Conservation (phyloP, 2,797 vertebrate species). For the Erpetoichthys calabaricus region DNA sequence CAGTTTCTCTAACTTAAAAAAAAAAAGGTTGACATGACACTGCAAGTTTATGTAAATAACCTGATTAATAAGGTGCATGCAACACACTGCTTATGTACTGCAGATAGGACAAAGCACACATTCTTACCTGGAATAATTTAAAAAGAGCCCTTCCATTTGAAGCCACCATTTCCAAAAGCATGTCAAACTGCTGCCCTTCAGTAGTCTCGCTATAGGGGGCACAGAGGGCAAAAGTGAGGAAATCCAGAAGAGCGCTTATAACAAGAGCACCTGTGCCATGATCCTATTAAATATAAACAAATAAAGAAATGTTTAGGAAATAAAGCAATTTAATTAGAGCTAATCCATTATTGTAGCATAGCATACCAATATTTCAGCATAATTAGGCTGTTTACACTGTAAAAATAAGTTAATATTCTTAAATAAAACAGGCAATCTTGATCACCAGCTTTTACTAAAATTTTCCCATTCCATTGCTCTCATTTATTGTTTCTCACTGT, state of each 20-base stretch:
- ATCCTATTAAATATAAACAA: constrained; percentile 50
- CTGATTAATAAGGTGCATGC: no score
- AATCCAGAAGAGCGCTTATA: constrained; percentile 95
- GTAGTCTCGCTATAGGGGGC: constrained; percentile 97
- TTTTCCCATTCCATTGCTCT: no score
- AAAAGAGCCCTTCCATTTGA: constrained; percentile 86
- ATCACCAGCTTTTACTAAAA: no score
- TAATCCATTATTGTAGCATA: neutral
- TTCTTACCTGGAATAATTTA: constrained; percentile 88
- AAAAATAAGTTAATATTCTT: no score
- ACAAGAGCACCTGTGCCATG: constrained; percentile 92
- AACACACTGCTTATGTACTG: neutral
- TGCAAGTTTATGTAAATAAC: no score
- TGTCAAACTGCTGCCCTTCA: constrained; percentile 95
- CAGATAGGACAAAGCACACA: neutral
- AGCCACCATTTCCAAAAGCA: constrained; percentile 95
- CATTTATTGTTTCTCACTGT: no score
- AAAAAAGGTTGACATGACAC: no score
- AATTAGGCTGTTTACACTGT: no score
- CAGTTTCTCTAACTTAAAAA: no score
- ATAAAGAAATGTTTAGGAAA: constrained; percentile 7
- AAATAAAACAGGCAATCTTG: no score
- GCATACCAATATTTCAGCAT: neutral
- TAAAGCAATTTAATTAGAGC: neutral
- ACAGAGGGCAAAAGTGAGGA: constrained; percentile 94